phyloP scores from a whole-genome alignment of 2,888 invertebrate species.

The Dryomyza anilis region DNA sequence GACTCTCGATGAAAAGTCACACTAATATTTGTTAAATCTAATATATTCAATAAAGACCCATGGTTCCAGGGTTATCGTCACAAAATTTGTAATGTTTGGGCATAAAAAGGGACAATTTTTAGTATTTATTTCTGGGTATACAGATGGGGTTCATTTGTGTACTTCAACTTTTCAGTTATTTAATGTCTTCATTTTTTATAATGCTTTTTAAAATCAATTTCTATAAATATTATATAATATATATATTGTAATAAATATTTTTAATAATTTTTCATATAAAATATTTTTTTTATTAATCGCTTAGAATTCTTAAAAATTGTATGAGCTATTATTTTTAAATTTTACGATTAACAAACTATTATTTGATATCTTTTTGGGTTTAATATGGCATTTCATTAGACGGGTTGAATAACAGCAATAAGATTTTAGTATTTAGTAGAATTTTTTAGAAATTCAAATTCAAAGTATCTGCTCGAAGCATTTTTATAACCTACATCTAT shows the following conservation, averaged over 20 bases:
- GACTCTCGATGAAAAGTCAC: no score
- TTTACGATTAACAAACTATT: neutral
- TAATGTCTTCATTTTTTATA: neutral
- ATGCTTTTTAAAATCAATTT: neutral
- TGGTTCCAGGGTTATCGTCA: no score
- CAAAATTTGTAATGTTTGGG: no score
- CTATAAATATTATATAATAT: neutral
- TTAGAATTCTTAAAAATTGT: neutral
- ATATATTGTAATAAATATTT: neutral
- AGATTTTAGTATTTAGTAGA: no score
- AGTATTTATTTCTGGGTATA: no score
- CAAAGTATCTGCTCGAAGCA: no score
- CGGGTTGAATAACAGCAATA: neutral
- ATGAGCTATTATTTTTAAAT: neutral
- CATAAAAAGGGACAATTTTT: no score
- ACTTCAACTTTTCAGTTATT: neutral
- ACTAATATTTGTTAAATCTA: no score
- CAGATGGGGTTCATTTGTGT: no score
- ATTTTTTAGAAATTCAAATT: no score
- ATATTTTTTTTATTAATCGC: neutral
- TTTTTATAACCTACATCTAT: no score
- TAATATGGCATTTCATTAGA: neutral
- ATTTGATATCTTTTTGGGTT: neutral
- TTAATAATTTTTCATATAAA: neutral
- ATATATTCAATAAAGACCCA: no score